A percentile compares a stretch with the other conserved stretches of the same genome.
Conservation (phyloP, 2,888 invertebrate genomes). For the Ectobius pallidus region DNA sequence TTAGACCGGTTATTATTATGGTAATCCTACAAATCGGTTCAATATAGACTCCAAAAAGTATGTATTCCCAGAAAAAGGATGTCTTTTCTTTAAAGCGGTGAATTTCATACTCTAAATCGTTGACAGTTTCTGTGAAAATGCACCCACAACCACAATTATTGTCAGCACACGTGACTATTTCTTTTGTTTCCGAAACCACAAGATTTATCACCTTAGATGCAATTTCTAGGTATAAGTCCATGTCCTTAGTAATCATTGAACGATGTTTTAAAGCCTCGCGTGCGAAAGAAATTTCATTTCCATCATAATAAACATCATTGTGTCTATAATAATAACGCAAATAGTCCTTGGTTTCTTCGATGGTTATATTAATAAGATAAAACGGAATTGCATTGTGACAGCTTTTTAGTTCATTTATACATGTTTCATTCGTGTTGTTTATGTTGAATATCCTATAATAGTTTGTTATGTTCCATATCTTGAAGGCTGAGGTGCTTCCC, state of each 20-base stretch:
- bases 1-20: no score
- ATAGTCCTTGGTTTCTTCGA: background rate
- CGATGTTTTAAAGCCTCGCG: background rate
- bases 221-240: no score
- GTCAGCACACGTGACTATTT: no score
- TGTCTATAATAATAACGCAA: background rate
- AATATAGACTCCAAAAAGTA: no score
- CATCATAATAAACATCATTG: background rate
- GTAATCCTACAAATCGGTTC: no score
- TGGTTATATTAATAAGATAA: background rate
- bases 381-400: background rate
- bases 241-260: background rate
- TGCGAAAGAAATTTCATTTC: background rate
- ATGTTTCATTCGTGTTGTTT: background rate
- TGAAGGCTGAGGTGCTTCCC: background rate
- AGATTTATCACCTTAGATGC: no score
- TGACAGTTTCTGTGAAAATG: no score
- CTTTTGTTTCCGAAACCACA: background rate
- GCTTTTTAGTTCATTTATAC: background rate
- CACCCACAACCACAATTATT: no score
- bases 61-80: no score
- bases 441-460: background rate
- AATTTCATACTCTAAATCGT: no score
- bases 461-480: background rate
- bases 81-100: no score